Percentiles rank a stretch among this genome's conserved stretches.
Conservation (phyloP, 1,140 invertebrate genomes). For the Heterodera carotae region DNA sequence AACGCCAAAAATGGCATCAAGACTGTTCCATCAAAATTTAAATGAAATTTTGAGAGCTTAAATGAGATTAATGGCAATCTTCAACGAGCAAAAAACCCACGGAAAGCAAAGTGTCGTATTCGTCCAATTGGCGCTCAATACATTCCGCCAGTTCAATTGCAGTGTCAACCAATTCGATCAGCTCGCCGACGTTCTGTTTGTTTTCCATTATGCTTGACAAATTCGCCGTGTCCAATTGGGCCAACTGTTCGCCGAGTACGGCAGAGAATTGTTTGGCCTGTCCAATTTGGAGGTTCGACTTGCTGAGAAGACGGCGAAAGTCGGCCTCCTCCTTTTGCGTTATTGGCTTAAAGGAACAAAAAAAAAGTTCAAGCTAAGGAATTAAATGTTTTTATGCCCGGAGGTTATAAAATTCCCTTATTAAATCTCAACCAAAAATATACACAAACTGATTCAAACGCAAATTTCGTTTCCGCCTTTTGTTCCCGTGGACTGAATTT, state of each 20-base stretch:
- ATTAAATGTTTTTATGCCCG: no score
- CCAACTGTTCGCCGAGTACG: slow-evolving; percentile 78
- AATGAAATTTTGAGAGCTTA: no score
- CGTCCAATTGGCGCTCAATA: slow-evolving; percentile 66
- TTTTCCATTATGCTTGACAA: slow-evolving; percentile 56
- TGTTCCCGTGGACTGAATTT: no score
- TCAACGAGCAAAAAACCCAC: slow-evolving; percentile 43
- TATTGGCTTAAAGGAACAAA: slow-evolving; percentile 75
- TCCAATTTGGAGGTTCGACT: slow-evolving; percentile 79
- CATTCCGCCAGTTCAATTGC: slow-evolving; percentile 61
- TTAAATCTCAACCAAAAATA: no score
- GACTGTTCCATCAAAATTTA: no score
- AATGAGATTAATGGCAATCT: no score
- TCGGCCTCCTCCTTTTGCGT: slow-evolving; percentile 81
- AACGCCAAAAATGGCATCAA: no score
- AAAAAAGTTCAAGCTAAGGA: background rate
- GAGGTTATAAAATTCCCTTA: no score
- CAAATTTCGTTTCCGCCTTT: no score
- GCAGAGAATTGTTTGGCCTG: slow-evolving; percentile 85
- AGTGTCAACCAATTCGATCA: slow-evolving; percentile 50
- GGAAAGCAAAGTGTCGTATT: slow-evolving; percentile 66
- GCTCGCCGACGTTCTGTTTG: slow-evolving; percentile 45
- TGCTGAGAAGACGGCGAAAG: slow-evolving; percentile 74
- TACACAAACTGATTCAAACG: no score
- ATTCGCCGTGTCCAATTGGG: slow-evolving; percentile 78